Percentiles rank a stretch among this genome's conserved stretches.
These are phyloP conservation scores for Stichodactyla helianthus DNA, from an alignment of 64 coral and sea anemone genomes.

Conservation along the genomic window DNA sequence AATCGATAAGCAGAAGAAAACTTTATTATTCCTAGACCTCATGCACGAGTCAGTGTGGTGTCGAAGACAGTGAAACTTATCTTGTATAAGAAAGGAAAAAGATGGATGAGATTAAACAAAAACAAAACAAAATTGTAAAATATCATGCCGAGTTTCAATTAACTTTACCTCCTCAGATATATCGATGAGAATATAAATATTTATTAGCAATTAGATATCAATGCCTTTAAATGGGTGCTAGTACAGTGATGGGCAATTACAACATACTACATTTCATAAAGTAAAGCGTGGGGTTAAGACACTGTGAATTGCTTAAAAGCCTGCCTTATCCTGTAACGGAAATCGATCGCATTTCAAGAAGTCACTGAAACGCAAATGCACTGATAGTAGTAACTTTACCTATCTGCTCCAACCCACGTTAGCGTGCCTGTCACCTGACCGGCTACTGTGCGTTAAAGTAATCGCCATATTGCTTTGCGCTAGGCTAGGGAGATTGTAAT, in stretches of 20 bases:
- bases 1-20: not conserved
- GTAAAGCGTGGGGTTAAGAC: constrained; percentile 4
- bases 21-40: not conserved
- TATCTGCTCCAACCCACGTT: not conserved
- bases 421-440: not conserved
- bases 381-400: constrained; percentile 1
- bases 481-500: not conserved
- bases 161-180: not conserved
- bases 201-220: constrained; percentile 14
- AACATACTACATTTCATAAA: not conserved
- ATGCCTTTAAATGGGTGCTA: not conserved
- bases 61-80: not conserved
- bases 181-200: constrained; percentile 19
- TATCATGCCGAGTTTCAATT: not conserved
- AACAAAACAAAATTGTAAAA: not conserved
- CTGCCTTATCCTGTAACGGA: constrained; percentile 25
- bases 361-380: constrained; percentile 11
- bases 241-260: constrained; percentile 18
- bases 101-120: not conserved
- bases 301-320: constrained; percentile 22
- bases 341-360: constrained; percentile 21
- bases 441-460: not conserved
- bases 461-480: not conserved
- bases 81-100: not conserved
- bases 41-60: not conserved